phyloP scores from a whole-genome alignment of 2,113 vertebrate genomes.

The Pachycephala philippinensis region DNA sequence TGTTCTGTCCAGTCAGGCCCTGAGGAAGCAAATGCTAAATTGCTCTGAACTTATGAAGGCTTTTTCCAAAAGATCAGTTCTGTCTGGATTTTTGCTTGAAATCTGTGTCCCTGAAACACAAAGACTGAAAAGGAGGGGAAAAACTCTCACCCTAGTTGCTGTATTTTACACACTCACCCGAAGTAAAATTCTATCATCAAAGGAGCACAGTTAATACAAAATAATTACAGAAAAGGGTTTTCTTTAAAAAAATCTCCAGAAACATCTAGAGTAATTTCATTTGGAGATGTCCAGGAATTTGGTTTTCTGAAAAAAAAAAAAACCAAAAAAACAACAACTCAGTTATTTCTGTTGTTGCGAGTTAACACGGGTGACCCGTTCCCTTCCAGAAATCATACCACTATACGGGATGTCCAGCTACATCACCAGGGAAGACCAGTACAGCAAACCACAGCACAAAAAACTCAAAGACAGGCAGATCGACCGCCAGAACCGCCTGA shows the following conservation, averaged over 20 bases:
- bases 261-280: not conserved
- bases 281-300: not conserved
- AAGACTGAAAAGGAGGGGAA: not conserved
- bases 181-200: not conserved
- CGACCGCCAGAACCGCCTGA: constrained; percentile 92
- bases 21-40: not conserved
- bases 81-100: not conserved
- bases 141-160: not conserved
- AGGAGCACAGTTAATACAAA: not conserved
- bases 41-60: not conserved
- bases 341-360: not conserved
- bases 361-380: not conserved
- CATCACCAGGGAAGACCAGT: constrained; percentile 90
- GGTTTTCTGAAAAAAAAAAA: not conserved
- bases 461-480: constrained; percentile 91
- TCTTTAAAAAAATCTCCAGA: not conserved
- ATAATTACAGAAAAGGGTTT: not conserved
- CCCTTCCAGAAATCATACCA: constrained; percentile 87
- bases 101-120: not conserved
- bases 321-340: not conserved
- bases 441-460: constrained; percentile 92
- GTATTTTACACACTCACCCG: not conserved
- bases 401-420: constrained; percentile 95
- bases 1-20: not conserved
- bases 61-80: not conserved